A percentile compares a stretch with the other conserved stretches of the same genome.
phyloP scores from a whole-genome alignment of 2,888 invertebrate species.

The Archips crataeganus region DNA sequence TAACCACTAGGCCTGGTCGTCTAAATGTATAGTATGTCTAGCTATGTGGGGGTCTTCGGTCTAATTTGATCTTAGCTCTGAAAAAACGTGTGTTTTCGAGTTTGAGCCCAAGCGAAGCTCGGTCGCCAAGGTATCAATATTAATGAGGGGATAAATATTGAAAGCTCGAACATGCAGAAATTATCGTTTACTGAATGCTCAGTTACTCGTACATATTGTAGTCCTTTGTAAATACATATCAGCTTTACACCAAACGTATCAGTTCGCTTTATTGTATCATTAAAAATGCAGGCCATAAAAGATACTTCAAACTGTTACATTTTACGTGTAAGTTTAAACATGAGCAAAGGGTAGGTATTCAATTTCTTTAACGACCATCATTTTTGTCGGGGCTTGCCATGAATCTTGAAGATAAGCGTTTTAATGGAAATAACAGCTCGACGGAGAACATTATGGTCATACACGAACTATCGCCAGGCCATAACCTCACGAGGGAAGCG shows the following conservation, averaged over 20 bases:
- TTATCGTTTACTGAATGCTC: not conserved
- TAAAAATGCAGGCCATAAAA: constrained; percentile 9
- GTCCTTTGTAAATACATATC: not conserved
- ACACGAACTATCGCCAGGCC: constrained; percentile 66
- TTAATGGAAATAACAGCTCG: constrained; percentile 76
- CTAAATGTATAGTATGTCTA: too few relatives aligned
- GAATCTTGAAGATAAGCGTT: constrained; percentile 79
- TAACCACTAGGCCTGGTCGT: too few relatives aligned
- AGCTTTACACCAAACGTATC: not conserved
- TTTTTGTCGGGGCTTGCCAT: constrained; percentile 71
- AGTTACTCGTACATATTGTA: not conserved
- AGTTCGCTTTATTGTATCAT: not conserved
- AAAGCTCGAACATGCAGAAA: not conserved
- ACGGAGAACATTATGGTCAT: constrained; percentile 68
- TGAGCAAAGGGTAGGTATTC: constrained; percentile 73
- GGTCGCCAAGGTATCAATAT: not conserved
- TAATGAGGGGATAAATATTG: not conserved
- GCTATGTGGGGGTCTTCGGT: too few relatives aligned
- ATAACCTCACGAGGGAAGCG: constrained; percentile 66
- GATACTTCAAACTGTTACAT: constrained; percentile 24
- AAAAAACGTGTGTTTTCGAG: too few relatives aligned
- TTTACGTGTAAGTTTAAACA: constrained; percentile 59
- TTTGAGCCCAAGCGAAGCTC: too few relatives aligned
- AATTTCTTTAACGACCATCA: constrained; percentile 79
- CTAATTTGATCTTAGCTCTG: too few relatives aligned